Evolutionary conservation across 1,140 invertebrate genomes (phyloP), one percentile per base, ranked within the genome.

Genomic region (Sipha flava): DNA sequence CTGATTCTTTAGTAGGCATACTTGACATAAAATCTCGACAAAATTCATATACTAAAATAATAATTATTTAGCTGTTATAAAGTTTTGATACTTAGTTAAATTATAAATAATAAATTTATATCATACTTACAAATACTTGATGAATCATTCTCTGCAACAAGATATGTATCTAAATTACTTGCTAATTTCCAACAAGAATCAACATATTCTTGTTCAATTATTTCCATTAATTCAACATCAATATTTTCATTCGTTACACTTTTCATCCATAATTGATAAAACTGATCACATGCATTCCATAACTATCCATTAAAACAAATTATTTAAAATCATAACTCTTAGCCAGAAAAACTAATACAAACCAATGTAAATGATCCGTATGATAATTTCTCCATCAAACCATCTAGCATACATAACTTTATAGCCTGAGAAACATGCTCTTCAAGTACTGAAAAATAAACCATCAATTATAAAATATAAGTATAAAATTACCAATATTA

Each of bases 201-300:
- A 18, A 77, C 73, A 77, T 77, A 77, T 77, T 77, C 52, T 59
- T 77, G 37, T 57, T 77, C 73, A 59, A 77, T 77, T 40, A 23
- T 77, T 77, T 77, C 73, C 73, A 77, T 77, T n/a, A 77, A 57
- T 43, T 77, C 73, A 40, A 57, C 34, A 77, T 77, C 73, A 77
- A 77, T 77, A 57, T 16, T 57, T 1, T 77, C 52, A 1, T 54
- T 34, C n/a, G 7, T 18, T 77, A 40, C 31, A 77, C 73, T 77
- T n/a, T 29, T 77, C 16, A 10, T 40, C 73, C 73, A 77, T 40
- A 77, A 57, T 26, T 40, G 57, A 23, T 52, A 29, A 77, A 77
- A 77, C 59, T 77, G 73, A 5, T 77, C 73, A 77, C 52, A 57
- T 12, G 73, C 73, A 59, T 77, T 77, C 73, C 73, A 77, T 59